These are phyloP conservation scores for Herminia tarsipennalis DNA, from an alignment of 2,888 invertebrate species.

Conservation along the genomic window DNA sequence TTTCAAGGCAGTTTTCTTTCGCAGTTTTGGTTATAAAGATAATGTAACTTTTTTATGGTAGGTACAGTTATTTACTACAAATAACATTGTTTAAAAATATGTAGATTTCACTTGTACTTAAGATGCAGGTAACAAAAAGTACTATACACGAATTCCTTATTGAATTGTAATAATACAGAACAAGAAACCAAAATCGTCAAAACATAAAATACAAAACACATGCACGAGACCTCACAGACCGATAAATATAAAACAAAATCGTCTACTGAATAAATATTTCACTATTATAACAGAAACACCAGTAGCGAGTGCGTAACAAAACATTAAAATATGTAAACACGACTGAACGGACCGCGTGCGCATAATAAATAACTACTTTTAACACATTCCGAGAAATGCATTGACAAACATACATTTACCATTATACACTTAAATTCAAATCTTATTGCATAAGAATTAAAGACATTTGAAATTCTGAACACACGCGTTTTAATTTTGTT, in stretches of 20 bases:
- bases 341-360: conserved; percentile 49
- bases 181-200: conserved; percentile 9
- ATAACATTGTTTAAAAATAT: too few species aligned
- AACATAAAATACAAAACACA: conserved; percentile 33
- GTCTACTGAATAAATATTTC: conserved; percentile 61
- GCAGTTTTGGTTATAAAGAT: conserved; percentile 11
- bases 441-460: conserved; percentile 21
- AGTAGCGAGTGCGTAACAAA: conserved; percentile 66
- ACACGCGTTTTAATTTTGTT: conserved; percentile 24
- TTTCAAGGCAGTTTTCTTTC: conserved; percentile 21
- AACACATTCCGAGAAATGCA: conserved; percentile 59
- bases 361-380: conserved; percentile 63
- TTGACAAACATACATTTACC: conserved; percentile 44
- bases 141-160: too few species aligned
- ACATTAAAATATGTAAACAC: conserved; percentile 64
- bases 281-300: conserved; percentile 61
- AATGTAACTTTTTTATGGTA: conserved; percentile 7
- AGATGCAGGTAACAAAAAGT: too few species aligned
- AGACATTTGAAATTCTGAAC: background rate
- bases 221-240: conserved; percentile 55
- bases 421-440: conserved; percentile 7
- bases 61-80: conserved; percentile 9
- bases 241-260: conserved; percentile 57
- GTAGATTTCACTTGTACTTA: too few species aligned
- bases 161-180: background rate